Evolutionary conservation across 53 echinoderm and acorn worm species (phyloP), one percentile per base, ranked within the genome.

Genomic region (Arbacia lixula): DNA sequence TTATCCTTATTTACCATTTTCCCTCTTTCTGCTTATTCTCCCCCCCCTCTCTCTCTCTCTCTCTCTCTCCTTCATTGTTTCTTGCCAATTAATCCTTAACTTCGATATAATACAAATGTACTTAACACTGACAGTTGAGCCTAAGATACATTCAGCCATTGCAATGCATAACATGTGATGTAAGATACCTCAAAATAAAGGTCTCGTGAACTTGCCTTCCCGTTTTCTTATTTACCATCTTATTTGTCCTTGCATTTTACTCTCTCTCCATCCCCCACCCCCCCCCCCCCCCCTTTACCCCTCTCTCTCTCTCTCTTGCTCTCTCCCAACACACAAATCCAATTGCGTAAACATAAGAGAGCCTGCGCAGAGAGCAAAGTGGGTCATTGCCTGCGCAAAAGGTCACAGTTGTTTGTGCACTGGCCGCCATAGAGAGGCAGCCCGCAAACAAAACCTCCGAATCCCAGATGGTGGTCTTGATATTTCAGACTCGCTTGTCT

Each of bases 371-470:
- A 27, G 39, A 36, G 75, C 33, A 53, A 75, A 75, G 54, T 53
- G 35, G 75, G 75, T 75, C 75, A 75, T 2, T 35, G 75, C 75
- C 75, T 75, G 34, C 33, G 36, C 75, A 8, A 75, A 75, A 75
- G 75, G 75, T 75, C 75, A 75, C 75, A 32, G 53, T 75, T 75
- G 75, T 75, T 75, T 75, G 75, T 53, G 54, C 17, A 54, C 35
- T 75, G 75, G 66, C 38, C 66, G 20, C 24, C 22, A 66, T 20
- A 36, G n/a, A 33, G 11, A n/a, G n/a, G n/a, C n/a, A n/a, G n/a
- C n/a, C n/a, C n/a, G n/a, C n/a, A n/a, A n/a, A 46, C 49, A 46
- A 46, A 8, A 46, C 49, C 49, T 10, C 49, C 9, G 49, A 10
- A 46, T 10, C 49, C 49, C 14, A 14, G 49, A 8, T 46, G 49